Evolutionary conservation across 2,888 invertebrate genomes (phyloP).

Genomic region (Gari tellinella): DNA sequence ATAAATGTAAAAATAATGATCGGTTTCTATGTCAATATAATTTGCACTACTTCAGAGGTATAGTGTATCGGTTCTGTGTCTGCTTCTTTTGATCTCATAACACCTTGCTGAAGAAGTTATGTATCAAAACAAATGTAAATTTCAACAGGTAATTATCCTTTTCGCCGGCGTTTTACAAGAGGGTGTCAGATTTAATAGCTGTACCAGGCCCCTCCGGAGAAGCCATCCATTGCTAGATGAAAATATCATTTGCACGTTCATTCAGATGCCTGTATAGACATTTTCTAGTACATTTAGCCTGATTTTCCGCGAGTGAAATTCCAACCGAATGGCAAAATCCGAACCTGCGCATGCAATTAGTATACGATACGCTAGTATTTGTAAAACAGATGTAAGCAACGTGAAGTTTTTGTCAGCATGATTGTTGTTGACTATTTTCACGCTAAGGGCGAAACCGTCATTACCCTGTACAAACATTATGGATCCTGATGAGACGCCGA

Average conservation of each 20-base stretch:
- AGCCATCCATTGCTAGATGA: slow-evolving; percentile 10
- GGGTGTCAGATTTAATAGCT: too few species aligned
- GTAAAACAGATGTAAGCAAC: slow-evolving; percentile 2
- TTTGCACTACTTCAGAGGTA: slow-evolving; percentile 12
- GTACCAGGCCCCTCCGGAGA: too few species aligned
- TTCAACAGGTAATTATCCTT: slow-evolving; percentile 4
- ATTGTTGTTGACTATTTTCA: too few species aligned
- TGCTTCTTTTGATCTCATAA: slow-evolving; percentile 8
- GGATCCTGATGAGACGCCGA: too few species aligned
- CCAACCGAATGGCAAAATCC: slow-evolving; percentile 4
- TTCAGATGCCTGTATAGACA: slow-evolving; percentile 6
- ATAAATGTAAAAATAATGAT: slow-evolving; percentile 30
- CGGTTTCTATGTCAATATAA: slow-evolving; percentile 25
- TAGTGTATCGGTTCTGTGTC: slow-evolving; percentile 6
- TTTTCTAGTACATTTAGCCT: slow-evolving; percentile 14
- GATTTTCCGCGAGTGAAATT: slow-evolving; percentile 16
- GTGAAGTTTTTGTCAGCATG: too few species aligned
- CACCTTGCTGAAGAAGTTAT: slow-evolving; percentile 21
- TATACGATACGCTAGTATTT: slow-evolving; percentile 11
- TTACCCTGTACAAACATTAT: too few species aligned
- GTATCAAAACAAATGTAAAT: too few species aligned
- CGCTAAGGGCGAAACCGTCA: too few species aligned
- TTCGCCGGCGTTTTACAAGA: too few species aligned
- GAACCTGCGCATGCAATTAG: slow-evolving; percentile 8
- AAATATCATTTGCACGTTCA: slow-evolving; percentile 21